Base-by-base conservation (phyloP, 2,797 vertebrate genomes). In the Chelidonichthys spinosus region DNA sequence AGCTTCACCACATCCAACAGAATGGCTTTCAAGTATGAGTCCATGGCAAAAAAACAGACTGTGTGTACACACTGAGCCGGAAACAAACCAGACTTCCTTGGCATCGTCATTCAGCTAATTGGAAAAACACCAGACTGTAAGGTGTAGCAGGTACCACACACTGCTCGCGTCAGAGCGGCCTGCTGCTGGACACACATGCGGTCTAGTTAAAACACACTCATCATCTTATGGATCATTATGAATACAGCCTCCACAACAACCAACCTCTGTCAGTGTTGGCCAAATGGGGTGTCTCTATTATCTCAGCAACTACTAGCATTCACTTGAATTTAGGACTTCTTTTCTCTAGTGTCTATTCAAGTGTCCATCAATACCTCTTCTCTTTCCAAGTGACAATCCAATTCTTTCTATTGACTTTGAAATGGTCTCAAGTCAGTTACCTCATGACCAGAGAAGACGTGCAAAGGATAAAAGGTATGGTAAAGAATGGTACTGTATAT, bases 1-100 rank as follows among this genome's bases (percentile, higher is more conserved):
- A 99, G 89, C 94, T 98, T 92, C 96, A 97, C 92, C 97, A 97
- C 91, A 95, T 97, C 94, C 97, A 98, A 89, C 97, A 98, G 88
- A 94, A 82, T 46, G 94, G 92, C 85, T 95, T 95, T 87, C 94
- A 95, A 85, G 95, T 95, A 90, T 99, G 96, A 99, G 94, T 32
- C 60, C 68, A 14, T 15, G 39, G 25, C 71, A 79, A 72, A 72
- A 65, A 89, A 63, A 84, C 77, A 84, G 74, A 86, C 83, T 82
- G 78, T 74, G 74, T 74, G 63, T 43, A 85, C 88, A 82, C 90
- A 94, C 82, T 35, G 67, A 79, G 72, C 73, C 73, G 69, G 76
- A 89, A 74, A 69, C 43, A 33, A 89, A 91, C 91, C 92, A 87
- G 87, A 62, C 55, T 49, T 82, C 78, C 52, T 83, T 52, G 62